phyloP scores from a whole-genome alignment of 2,888 invertebrate genomes.

The Argyresthia goedartella region DNA sequence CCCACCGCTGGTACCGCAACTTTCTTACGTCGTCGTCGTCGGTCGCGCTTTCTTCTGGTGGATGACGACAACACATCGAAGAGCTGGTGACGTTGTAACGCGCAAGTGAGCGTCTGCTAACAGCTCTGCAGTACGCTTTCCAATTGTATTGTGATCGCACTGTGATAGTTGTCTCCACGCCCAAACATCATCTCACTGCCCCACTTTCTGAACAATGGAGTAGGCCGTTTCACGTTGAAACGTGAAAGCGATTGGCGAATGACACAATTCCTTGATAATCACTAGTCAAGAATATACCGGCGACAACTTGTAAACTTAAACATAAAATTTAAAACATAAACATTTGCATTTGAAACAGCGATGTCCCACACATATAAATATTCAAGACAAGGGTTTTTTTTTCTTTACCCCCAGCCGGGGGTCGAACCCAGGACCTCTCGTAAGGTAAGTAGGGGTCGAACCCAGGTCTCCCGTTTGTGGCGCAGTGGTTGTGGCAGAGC shows the following conservation, averaged over 20 bases:
- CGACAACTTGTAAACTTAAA: neutral
- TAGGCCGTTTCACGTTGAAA: slow-evolving; percentile 8
- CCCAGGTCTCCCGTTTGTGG: too few relatives aligned
- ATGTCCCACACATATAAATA: too few relatives aligned
- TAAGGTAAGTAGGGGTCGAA: too few relatives aligned
- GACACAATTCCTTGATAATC: neutral
- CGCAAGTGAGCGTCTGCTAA: slow-evolving; percentile 16
- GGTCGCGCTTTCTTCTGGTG: slow-evolving; percentile 62
- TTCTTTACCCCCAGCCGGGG: too few relatives aligned
- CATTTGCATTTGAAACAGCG: too few relatives aligned
- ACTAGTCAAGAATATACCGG: neutral
- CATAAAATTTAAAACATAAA: too few relatives aligned
- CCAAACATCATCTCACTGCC: slow-evolving; percentile 46
- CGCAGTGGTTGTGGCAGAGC: too few relatives aligned
- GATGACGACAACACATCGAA: slow-evolving; percentile 5
- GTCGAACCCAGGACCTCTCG: too few relatives aligned
- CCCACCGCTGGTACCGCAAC: slow-evolving; percentile 24
- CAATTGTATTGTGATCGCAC: slow-evolving; percentile 65
- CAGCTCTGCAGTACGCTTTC: slow-evolving; percentile 64
- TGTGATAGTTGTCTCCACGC: slow-evolving; percentile 39
- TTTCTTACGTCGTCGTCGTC: slow-evolving; percentile 43
- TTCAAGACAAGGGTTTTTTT: too few relatives aligned
- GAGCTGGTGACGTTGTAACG: too few relatives aligned
- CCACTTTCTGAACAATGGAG: slow-evolving; percentile 37
- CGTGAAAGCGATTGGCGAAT: neutral